Conservation (phyloP, 2,888 invertebrate genomes). For the Platypus cylindrus region DNA sequence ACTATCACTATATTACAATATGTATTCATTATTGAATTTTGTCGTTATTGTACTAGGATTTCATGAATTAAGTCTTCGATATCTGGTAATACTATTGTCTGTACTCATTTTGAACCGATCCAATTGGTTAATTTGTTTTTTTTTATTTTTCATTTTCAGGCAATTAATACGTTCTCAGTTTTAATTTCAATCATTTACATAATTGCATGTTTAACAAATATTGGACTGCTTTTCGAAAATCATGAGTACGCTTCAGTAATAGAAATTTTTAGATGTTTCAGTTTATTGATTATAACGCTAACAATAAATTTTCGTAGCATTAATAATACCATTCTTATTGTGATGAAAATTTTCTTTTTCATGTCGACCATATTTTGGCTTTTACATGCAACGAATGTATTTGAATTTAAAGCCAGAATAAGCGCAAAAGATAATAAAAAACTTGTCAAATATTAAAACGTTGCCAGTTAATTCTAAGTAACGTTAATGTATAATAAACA, state of each 20-base stretch:
- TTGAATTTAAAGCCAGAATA: too few relatives aligned
- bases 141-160: conserved; percentile 38
- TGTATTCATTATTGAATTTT: conserved; percentile 56
- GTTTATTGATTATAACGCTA: conserved; percentile 39
- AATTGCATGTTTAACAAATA: conserved; percentile 51
- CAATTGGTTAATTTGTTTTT: background rate
- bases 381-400: too few relatives aligned
- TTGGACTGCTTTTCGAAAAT: conserved; percentile 61
- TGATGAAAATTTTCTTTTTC: conserved; percentile 45
- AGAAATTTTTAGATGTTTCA: conserved; percentile 52
- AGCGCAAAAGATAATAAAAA: too few relatives aligned
- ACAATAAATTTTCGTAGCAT: conserved; percentile 34
- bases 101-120: background rate
- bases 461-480: too few relatives aligned
- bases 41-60: conserved; percentile 51
- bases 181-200: conserved; percentile 49
- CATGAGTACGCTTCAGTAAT: conserved; percentile 46
- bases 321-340: conserved; percentile 35
- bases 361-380: conserved; percentile 51
- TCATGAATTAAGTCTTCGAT: conserved; percentile 48
- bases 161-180: conserved; percentile 46
- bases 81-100: conserved; percentile 41
- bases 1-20: conserved; percentile 52
- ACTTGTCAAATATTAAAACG: too few relatives aligned
- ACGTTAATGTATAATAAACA: too few relatives aligned